Evolutionary conservation across 1,140 invertebrate species (phyloP), one percentile per base, ranked within the genome.

Genomic region (Polyergus mexicanus): DNA sequence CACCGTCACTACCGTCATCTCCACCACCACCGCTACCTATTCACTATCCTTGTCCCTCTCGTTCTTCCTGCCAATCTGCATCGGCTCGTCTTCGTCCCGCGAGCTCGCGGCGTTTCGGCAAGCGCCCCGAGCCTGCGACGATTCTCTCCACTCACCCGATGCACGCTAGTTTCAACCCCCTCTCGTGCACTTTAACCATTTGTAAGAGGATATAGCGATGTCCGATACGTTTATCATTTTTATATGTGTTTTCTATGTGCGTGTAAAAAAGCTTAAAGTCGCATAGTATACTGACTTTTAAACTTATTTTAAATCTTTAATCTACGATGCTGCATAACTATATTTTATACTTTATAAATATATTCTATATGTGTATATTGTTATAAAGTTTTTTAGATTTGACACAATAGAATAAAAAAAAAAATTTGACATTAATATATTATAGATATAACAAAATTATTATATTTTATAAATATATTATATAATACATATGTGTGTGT

Each of bases 51-150:
- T 47, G 83, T 76, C 71, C 54, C 65, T 44, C 68, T 77, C 74
- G 41, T 84, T 68, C 84, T 85, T 85, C 19, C 72, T 51, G n/a
- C 63, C 63, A n/a, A 32, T n/a, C 11, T 28, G 47, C 51, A 69
- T 78, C 63, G 35, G 44, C 63, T 56, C 51, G 63, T 85, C 74
- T 78, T 47, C 69, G 72, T 78, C 25, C 22, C 16, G 22, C n/a
- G 51, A 11, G 63, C 89, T 66, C 41, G 75, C 66, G 80, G 87
- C 81, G 90, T 86, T 89, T 86, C 41, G 71, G 51, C 81, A 86
- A 86, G 71, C 74, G 84, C 90, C 88, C 54, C 81, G 86, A 90
- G 89, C 89, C 90, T 85, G 86, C 83, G 78, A 83, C 65, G 85
- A 85, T 85, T 72, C 89, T 76, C 88, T 87, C 68, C 78, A 35